Conservation (phyloP, 2,888 invertebrate species). For the Cosmia pyralina region DNA sequence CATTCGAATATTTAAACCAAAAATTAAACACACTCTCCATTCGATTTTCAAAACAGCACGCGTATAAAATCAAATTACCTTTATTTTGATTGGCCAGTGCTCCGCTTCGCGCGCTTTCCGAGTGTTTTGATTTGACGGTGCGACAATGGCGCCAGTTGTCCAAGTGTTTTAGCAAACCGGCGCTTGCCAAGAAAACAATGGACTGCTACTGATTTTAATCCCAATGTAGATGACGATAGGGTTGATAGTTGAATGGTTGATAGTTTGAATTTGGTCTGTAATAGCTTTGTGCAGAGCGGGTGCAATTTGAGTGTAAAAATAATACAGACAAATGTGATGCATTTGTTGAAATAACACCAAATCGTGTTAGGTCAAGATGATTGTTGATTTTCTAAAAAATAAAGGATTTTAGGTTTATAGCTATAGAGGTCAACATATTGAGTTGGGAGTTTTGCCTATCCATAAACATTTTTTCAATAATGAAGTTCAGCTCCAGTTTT, state of each 20-base stretch:
- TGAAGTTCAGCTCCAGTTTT: not conserved
- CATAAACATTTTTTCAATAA: not conserved
- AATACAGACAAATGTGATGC: conserved; percentile 83
- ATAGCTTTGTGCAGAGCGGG: conserved; percentile 70
- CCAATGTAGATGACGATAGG: conserved; percentile 10
- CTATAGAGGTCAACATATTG: too few species aligned
- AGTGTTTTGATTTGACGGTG: conserved; percentile 86
- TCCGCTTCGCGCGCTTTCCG: conserved; percentile 75
- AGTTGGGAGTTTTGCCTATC: not conserved
- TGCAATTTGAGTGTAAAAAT: conserved; percentile 84
- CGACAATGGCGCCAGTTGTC: conserved; percentile 84
- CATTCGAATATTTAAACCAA: conserved; percentile 43
- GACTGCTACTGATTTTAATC: conserved; percentile 45
- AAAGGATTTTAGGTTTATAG: conserved; percentile 16
- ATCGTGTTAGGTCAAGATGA: conserved; percentile 71
- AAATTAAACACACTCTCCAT: conserved; percentile 63
- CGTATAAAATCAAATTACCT: conserved; percentile 83
- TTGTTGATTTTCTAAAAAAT: conserved; percentile 49
- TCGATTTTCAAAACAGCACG: conserved; percentile 80
- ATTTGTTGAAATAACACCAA: conserved; percentile 84
- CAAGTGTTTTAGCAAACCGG: conserved; percentile 84
- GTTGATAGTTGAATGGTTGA: conserved; percentile 55
- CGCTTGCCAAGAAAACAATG: conserved; percentile 65
- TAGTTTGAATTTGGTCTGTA: conserved; percentile 56
- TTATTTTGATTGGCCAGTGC: conserved; percentile 86